These are phyloP conservation scores for Scolopax bukidnonensis DNA, from an alignment of 2,797 vertebrate species.

Conservation along the genomic window DNA sequence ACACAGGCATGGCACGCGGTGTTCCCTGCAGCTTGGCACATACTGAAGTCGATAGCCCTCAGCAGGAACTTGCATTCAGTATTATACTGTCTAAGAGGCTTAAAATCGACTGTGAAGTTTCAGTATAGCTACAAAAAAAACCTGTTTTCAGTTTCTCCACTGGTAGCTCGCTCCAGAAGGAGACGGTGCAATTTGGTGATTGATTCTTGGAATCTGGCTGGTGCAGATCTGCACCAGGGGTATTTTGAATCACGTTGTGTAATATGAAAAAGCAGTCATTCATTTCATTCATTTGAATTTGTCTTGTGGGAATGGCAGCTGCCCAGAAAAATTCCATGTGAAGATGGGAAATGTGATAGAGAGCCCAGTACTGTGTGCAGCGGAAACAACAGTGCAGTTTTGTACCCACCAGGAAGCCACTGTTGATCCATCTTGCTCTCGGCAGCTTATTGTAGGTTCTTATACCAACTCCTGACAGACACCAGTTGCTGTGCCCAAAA, in stretches of 20 bases:
- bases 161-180: not conserved
- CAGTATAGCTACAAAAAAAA: not conserved
- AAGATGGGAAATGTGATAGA: not conserved
- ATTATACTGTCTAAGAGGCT: conserved; percentile 27
- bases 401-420: not conserved
- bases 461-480: not conserved
- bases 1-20: not conserved
- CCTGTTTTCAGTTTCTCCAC: not conserved
- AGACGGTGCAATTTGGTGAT: not conserved
- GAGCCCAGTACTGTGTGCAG: not conserved
- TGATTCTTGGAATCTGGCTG: not conserved
- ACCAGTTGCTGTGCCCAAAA: not conserved
- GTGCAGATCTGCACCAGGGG: not conserved
- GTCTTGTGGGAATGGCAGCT: not conserved
- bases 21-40: conserved; percentile 29
- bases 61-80: conserved; percentile 25
- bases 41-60: conserved; percentile 4
- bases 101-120: conserved; percentile 39
- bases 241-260: not conserved
- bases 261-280: not conserved
- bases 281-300: not conserved
- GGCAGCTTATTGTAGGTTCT: not conserved
- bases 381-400: not conserved
- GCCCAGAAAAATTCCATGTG: not conserved
- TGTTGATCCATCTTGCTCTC: not conserved